Evolutionary conservation across 2,113 vertebrate genomes (phyloP).

Genomic region (Poicephalus meyeri): DNA sequence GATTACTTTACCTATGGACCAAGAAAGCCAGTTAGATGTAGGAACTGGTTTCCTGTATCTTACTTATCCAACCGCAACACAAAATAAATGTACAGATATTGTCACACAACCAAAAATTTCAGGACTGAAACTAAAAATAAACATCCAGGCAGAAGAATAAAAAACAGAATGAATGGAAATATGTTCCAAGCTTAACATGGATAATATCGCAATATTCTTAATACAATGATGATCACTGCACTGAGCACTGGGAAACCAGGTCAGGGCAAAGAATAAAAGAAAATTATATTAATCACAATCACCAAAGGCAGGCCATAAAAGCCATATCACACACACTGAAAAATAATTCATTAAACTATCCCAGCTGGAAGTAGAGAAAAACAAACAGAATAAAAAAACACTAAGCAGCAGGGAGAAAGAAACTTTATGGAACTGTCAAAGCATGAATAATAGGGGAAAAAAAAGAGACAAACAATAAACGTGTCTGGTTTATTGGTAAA

Average conservation of each 20-base stretch:
- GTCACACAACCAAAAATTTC: slow-evolving; percentile 41
- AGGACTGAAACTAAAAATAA: slow-evolving; percentile 51
- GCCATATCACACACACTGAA: slow-evolving; percentile 69
- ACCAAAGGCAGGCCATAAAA: slow-evolving; percentile 74
- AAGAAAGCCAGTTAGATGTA: neutral
- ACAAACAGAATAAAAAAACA: slow-evolving; percentile 70
- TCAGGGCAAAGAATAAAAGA: slow-evolving; percentile 55
- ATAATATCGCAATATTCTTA: slow-evolving; percentile 18
- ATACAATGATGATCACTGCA: neutral
- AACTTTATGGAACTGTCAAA: slow-evolving; percentile 79
- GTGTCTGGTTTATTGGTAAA: slow-evolving; percentile 60
- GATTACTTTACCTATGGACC: neutral
- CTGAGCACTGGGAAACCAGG: slow-evolving; percentile 23
- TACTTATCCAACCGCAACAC: slow-evolving; percentile 45
- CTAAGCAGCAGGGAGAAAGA: slow-evolving; percentile 75
- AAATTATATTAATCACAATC: slow-evolving; percentile 67
- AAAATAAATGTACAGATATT: slow-evolving; percentile 67
- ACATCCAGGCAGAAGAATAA: slow-evolving; percentile 13
- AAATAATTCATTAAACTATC: slow-evolving; percentile 78
- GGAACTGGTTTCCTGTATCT: neutral
- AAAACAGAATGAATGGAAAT: slow-evolving; percentile 40
- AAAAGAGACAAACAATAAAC: slow-evolving; percentile 54
- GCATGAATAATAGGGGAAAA: slow-evolving; percentile 53
- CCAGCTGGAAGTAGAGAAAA: slow-evolving; percentile 73
- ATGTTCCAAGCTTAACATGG: neutral